These are phyloP conservation scores for Eretmochelys imbricata DNA, from an alignment of 2,113 vertebrate genomes.

Conservation along the genomic window DNA sequence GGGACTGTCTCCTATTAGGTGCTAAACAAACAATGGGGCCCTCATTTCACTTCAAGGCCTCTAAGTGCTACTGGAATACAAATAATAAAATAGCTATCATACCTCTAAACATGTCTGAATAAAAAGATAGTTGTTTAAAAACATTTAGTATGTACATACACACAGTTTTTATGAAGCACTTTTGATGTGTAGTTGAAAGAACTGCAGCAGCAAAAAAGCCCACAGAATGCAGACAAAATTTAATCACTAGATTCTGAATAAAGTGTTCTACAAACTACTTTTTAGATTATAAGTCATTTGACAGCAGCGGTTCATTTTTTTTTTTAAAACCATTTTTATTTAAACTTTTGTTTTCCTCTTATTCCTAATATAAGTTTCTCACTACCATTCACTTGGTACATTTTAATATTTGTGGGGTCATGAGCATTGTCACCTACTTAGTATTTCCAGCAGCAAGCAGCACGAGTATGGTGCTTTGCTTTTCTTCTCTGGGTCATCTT, in stretches of 20 bases:
- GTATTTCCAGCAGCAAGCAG: neutral
- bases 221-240: neutral
- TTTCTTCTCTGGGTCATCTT: neutral
- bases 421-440: neutral
- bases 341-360: neutral
- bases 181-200: neutral
- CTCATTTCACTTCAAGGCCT: neutral
- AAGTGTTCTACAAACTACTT: neutral
- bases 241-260: neutral
- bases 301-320: neutral
- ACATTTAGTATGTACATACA: neutral
- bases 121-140: neutral
- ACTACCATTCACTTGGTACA: neutral
- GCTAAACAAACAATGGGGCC: neutral
- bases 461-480: neutral
- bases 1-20: neutral
- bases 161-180: neutral
- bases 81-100: neutral
- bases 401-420: neutral
- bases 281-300: neutral
- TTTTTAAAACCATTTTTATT: neutral
- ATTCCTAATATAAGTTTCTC: neutral
- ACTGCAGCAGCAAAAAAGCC: neutral
- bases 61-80: neutral
- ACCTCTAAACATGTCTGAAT: neutral